Conservation (phyloP, 2,113 vertebrate species). For the Toxotes jaculatrix region DNA sequence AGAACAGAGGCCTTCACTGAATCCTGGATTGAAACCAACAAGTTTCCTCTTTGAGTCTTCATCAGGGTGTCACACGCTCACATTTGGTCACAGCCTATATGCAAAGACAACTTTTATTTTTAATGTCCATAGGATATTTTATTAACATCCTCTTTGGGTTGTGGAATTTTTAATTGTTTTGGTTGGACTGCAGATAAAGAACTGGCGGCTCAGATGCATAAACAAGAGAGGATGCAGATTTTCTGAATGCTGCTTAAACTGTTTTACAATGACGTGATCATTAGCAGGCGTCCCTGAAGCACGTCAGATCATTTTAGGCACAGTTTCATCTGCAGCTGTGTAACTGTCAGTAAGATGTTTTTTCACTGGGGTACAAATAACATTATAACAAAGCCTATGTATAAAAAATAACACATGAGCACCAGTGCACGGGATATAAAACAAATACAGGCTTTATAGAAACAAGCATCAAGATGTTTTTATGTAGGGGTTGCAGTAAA, state of each 20-base stretch:
- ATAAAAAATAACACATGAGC: background rate
- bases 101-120: background rate
- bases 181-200: background rate
- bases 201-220: conserved; percentile 4
- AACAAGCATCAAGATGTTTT: background rate
- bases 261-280: conserved; percentile 7
- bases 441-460: conserved; percentile 17
- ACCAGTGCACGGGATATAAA: conserved; percentile 3
- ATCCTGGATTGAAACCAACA: background rate
- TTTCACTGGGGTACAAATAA: conserved; percentile 6
- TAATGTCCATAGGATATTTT: conserved; percentile 4
- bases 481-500: background rate
- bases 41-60: conserved; percentile 6
- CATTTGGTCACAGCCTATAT: conserved; percentile 22
- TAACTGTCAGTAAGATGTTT: conserved; percentile 33
- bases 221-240: conserved; percentile 23
- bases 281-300: conserved; percentile 12
- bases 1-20: background rate
- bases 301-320: conserved; percentile 9
- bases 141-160: background rate
- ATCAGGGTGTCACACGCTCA: conserved; percentile 3
- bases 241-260: background rate
- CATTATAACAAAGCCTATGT: background rate
- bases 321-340: conserved; percentile 35
- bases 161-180: background rate